Evolutionary conservation across 2,888 invertebrate species (phyloP).

Genomic region (Laspeyria flexula): DNA sequence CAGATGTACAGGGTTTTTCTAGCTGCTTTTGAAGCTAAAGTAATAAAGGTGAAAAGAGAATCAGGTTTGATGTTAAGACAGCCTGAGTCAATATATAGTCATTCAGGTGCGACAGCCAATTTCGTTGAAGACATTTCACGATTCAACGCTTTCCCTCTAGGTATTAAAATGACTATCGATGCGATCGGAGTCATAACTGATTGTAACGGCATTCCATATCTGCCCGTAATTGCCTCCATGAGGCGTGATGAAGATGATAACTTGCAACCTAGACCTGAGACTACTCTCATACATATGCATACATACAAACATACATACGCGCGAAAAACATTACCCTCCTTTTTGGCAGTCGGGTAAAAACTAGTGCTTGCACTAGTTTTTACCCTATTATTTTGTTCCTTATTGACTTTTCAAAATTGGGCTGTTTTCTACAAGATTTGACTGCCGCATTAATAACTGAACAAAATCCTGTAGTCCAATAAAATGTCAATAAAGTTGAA

Average conservation of each 20-base stretch:
- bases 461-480: no score
- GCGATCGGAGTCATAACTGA: not conserved
- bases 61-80: not conserved
- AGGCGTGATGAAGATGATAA: not conserved
- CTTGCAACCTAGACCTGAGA: not conserved
- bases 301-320: no score
- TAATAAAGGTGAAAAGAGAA: not conserved
- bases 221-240: not conserved
- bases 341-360: no score
- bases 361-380: no score
- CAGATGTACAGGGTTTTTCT: not conserved
- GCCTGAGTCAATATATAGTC: not conserved
- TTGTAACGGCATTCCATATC: not conserved
- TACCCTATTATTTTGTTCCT: no score
- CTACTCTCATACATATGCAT: no score
- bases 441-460: no score
- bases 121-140: not conserved
- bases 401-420: no score
- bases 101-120: not conserved
- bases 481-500: no score
- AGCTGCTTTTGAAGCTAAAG: conserved; percentile 1
- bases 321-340: no score
- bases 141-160: not conserved
- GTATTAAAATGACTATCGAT: not conserved
- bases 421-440: no score